Base-by-base conservation (phyloP, 2,888 invertebrate genomes). In the Drosophila melanosoma region DNA sequence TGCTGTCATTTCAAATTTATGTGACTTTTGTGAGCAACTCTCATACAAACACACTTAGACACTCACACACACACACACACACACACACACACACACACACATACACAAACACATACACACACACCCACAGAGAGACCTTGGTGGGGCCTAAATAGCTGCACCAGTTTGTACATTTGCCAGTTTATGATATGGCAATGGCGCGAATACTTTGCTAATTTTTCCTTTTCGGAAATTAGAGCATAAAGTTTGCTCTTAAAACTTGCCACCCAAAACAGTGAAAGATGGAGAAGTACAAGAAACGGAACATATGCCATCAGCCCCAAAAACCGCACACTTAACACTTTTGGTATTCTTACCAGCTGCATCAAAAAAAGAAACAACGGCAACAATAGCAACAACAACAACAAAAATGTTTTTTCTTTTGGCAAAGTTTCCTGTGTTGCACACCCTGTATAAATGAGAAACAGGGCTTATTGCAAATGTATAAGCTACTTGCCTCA, bases 1-100 rank as follows among this genome's bases (percentile, higher is more conserved):
- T 86, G 81, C 84, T 87, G 88, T 88, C 87, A 85, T 88, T 87
- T 78, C 76, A 83, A 87, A 87, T 87, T 88, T 89, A 88, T 89
- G 82, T 79, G 87, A 83, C 78, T 87, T 89, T 86, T 89, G 87
- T 86, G 81, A 81, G 85, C 83, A 74, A 75, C 85, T 73, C 73
- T 7, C 54, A 54, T 71, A 69, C 58, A 33, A 40, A 48, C 38
- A 57, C 12, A 57, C 61, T 32, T 35, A 33, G 48, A 15, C 42
- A 61, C 45, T 35, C 29, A 48, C 64, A 52, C 69, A 77, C n/a
- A 12, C 36, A 26, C 71, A 65, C 53, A 35, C 42, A 52, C 15
- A 57, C 58, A 32, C 38, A 23, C 53, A 29, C 53, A 38, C 48
- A 54, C 36, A 57, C 15, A 56, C 49, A 49, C 8, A 32, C 40